Base-by-base conservation (phyloP, 2,888 invertebrate species). In the Callyntrura sp. region DNA sequence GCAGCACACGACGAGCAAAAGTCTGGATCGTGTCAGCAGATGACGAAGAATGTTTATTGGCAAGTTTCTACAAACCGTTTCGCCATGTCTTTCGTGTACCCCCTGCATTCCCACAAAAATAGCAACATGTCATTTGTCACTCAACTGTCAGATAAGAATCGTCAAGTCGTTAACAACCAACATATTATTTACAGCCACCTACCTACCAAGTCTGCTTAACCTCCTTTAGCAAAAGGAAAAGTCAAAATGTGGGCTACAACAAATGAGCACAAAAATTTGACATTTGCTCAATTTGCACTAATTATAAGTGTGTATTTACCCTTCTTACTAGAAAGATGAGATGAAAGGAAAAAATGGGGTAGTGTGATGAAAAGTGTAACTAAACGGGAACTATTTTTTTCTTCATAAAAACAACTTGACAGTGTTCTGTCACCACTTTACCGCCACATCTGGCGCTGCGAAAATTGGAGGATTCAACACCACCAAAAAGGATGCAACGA, bases 101-200 rank as follows among this genome's bases (percentile, higher is more conserved):
- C 3, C 25, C 5, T 28, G 25, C 11, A 14, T 70, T 70, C 35
- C 68, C 45, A 4, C 51, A 51, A 28, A 51, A 28, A 85, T 25
- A 73, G 23, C 84, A 73, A 12, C 73, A 73, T 85, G 57, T 85
- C 84, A 85, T 85, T 85, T 85, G 84, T 85, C 84, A 73, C 84
- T 85, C 84, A 85, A 57, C 57, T 73, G 73, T 73, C 84, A 85
- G 84, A 85, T 85, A 85, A 85, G 84, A 85, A 85, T 85, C 84
- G 57, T 70, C 84, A 60, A 73, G 73, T 73, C 73, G 45, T 73
- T 85, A 85, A 60, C 20, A 48, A 35, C 2, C 35, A 35, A 35
- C 35, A 35, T 35, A 35, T 35, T 35, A 35, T 35, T 35, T 35
- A 35, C 35, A 35, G 35, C 43, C 55, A 85, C 20, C 35, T 20